Conservation (phyloP, 1,140 invertebrate genomes). For the Drosophila pallidifrons region DNA sequence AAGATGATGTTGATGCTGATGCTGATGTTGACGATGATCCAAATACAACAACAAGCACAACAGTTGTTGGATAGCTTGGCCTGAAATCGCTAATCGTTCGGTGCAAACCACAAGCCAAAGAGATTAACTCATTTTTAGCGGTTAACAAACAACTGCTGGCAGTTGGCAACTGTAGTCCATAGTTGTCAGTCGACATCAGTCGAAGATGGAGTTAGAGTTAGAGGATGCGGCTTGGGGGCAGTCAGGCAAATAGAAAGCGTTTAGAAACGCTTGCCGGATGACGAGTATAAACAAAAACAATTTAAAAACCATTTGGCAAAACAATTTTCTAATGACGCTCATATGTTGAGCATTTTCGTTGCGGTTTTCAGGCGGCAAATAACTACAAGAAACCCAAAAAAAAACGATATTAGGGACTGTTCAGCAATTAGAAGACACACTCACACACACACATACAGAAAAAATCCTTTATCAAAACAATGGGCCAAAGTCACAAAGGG, state of each 20-base stretch:
- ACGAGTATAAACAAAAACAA: slow-evolving; percentile 71
- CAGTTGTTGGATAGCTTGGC: slow-evolving; percentile 69
- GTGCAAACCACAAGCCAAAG: slow-evolving; percentile 57
- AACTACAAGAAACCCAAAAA: slow-evolving; percentile 22
- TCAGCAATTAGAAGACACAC: slow-evolving; percentile 36
- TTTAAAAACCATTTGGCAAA: slow-evolving; percentile 83
- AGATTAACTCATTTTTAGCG: slow-evolving; percentile 69
- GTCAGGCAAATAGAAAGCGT: slow-evolving; percentile 62
- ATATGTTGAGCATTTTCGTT: slow-evolving; percentile 78
- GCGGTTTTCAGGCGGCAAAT: slow-evolving; percentile 71
- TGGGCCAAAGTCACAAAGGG: slow-evolving; percentile 55
- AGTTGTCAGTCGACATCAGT: neutral
- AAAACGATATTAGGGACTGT: slow-evolving; percentile 4
- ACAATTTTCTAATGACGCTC: slow-evolving; percentile 82
- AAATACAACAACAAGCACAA: slow-evolving; percentile 28
- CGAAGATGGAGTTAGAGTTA: neutral
- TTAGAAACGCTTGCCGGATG: slow-evolving; percentile 56
- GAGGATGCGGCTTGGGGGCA: slow-evolving; percentile 19
- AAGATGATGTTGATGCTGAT: slow-evolving; percentile 36
- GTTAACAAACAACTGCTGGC: slow-evolving; percentile 64
- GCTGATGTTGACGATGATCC: slow-evolving; percentile 30
- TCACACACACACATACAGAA: too few relatives aligned
- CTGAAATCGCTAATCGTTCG: slow-evolving; percentile 56
- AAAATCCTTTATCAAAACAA: slow-evolving; percentile 54
- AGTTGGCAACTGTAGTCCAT: slow-evolving; percentile 27